A percentile compares a stretch with the other conserved stretches of the same genome.
Conservation (phyloP, 2,113 vertebrate genomes). For the Platysternon megacephalum region DNA sequence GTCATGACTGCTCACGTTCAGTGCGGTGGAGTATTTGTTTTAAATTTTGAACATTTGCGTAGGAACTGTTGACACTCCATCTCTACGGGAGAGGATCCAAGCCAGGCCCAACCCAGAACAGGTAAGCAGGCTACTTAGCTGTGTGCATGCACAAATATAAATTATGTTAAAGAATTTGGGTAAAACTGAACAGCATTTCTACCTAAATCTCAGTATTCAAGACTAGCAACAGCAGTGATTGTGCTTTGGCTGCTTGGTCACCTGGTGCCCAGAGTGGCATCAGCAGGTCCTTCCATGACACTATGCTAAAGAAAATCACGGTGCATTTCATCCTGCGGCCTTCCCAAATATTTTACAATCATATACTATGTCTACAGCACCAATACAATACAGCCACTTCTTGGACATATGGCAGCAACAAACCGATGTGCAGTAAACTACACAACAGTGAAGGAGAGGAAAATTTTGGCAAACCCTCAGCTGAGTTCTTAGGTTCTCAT, state of each 20-base stretch:
- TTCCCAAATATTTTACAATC: neutral
- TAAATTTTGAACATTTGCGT: constrained; percentile 23
- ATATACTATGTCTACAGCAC: neutral
- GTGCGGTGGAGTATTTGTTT: constrained; percentile 4
- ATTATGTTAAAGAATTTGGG: neutral
- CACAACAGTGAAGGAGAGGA: neutral
- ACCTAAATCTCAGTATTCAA: neutral
- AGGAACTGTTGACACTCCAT: constrained; percentile 96
- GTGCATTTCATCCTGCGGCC: neutral
- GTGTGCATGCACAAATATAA: accelerated
- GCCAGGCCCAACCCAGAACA: constrained; percentile 88
- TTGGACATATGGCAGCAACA: neutral
- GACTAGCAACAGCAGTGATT: neutral
- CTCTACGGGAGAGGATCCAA: constrained; percentile 89
- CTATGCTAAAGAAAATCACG: neutral
- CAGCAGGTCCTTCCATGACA: neutral
- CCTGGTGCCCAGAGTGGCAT: neutral
- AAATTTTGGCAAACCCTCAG: neutral
- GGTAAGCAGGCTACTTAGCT: constrained; percentile 74
- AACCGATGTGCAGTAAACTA: neutral
- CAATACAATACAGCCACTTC: neutral
- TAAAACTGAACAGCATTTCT: neutral
- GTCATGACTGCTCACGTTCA: neutral
- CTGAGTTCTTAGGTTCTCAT: neutral
- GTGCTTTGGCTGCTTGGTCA: neutral